These are phyloP conservation scores for Microchrysa polita DNA, from an alignment of 2,888 invertebrate species.

Conservation along the genomic window DNA sequence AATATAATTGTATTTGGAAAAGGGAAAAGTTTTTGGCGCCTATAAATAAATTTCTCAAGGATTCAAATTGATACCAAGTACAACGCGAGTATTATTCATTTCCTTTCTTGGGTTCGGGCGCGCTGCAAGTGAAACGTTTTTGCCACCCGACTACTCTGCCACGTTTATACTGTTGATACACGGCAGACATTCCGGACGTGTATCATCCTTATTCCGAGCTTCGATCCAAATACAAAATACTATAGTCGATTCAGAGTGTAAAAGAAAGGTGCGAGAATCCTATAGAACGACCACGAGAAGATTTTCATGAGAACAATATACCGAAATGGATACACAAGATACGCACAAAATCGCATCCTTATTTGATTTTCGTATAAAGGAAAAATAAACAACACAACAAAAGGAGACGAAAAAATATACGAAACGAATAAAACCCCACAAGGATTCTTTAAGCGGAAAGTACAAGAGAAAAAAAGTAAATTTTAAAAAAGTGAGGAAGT, in stretches of 20 bases:
- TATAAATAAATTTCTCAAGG: conserved; percentile 42
- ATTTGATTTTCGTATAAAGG: conserved; percentile 43
- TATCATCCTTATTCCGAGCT: conserved; percentile 12
- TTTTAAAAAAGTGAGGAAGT: conserved; percentile 20
- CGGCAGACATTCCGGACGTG: no score
- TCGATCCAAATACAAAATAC: background rate
- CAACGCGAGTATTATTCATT: conserved; percentile 39
- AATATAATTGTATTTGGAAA: conserved; percentile 43
- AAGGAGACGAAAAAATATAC: conserved; percentile 25
- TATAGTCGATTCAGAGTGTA: conserved; percentile 18
- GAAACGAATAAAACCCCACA: no score
- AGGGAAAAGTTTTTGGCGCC: conserved; percentile 39
- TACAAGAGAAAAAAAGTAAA: conserved; percentile 39
- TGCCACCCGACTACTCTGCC: background rate
- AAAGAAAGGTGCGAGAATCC: conserved; percentile 3
- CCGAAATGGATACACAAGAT: conserved; percentile 31
- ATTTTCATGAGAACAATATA: conserved; percentile 37
- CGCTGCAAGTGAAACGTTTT: background rate
- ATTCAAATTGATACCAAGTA: conserved; percentile 39
- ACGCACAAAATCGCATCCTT: conserved; percentile 44
- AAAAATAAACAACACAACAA: background rate
- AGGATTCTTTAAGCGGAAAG: conserved; percentile 10
- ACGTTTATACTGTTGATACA: background rate
- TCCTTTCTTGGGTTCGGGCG: background rate
- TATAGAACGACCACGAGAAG: conserved; percentile 17